Evolutionary conservation across 1,140 invertebrate species (phyloP).

Genomic region (Cotesia vestalis): DNA sequence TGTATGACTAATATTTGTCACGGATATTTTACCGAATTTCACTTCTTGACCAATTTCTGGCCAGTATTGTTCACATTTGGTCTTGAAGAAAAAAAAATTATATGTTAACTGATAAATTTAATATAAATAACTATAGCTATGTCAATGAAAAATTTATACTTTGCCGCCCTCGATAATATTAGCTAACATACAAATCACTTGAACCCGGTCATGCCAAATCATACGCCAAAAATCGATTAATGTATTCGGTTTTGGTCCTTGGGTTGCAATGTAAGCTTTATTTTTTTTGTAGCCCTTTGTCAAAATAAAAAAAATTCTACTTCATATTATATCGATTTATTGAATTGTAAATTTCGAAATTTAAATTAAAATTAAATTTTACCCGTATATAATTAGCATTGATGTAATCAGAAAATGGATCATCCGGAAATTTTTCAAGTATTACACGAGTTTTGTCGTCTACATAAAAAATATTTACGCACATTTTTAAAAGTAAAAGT

Average conservation of each 20-base stretch:
- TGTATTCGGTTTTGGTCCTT: constrained; percentile 93
- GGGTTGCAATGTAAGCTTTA: constrained; percentile 93
- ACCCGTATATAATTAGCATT: constrained; percentile 95
- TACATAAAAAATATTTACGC: constrained; percentile 21
- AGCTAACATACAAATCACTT: constrained; percentile 96
- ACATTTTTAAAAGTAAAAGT: constrained; percentile 50
- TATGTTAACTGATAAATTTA: not conserved
- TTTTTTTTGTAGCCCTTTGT: constrained; percentile 90
- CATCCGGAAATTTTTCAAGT: constrained; percentile 68
- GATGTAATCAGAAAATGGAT: constrained; percentile 86
- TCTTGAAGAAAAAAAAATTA: constrained; percentile 68
- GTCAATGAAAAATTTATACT: constrained; percentile 52
- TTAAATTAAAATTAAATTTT: constrained; percentile 31
- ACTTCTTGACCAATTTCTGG: constrained; percentile 87
- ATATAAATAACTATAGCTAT: not conserved
- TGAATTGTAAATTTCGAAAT: constrained; percentile 44
- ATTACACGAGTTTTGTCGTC: constrained; percentile 77
- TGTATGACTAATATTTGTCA: constrained; percentile 87
- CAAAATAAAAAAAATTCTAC: constrained; percentile 6
- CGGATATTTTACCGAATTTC: constrained; percentile 86
- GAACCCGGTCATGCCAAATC: constrained; percentile 93
- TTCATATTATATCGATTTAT: constrained; percentile 47
- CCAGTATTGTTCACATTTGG: constrained; percentile 98
- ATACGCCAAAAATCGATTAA: constrained; percentile 97
- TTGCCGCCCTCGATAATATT: constrained; percentile 86